phyloP scores from a whole-genome alignment of 1,140 invertebrate genomes.

The Oscheius sp. region DNA sequence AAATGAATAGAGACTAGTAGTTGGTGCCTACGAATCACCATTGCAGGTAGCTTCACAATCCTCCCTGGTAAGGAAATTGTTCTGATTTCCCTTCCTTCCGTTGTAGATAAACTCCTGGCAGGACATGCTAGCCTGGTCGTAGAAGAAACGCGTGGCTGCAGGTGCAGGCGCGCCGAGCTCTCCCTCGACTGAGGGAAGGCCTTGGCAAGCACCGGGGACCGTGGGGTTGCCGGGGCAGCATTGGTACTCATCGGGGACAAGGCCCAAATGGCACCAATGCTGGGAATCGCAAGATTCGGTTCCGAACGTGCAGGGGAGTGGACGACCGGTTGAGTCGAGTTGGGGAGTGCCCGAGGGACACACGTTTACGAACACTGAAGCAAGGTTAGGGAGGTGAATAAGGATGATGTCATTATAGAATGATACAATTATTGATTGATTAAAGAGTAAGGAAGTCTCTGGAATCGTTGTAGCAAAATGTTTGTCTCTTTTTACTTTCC shows the following conservation, averaged over 20 bases:
- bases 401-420: no score
- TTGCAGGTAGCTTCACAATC: conserved; percentile 52
- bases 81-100: conserved; percentile 53
- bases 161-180: conserved; percentile 34
- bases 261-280: conserved; percentile 50
- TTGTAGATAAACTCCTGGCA: conserved; percentile 50
- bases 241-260: conserved; percentile 50
- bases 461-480: no score
- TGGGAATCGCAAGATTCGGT: conserved; percentile 41
- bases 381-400: neutral
- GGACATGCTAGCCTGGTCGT: conserved; percentile 33
- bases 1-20: neutral
- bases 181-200: conserved; percentile 29
- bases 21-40: conserved; percentile 38
- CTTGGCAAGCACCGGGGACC: conserved; percentile 48
- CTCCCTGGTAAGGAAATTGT: conserved; percentile 52
- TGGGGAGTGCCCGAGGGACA: conserved; percentile 44
- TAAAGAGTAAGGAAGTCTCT: no score
- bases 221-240: conserved; percentile 49
- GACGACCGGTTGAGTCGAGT: conserved; percentile 31
- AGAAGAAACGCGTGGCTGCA: conserved; percentile 42
- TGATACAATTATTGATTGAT: no score
- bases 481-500: no score
- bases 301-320: conserved; percentile 48
- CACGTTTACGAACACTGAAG: conserved; percentile 47